Conservation (phyloP, 2,888 invertebrate species). For the Melolontha melolontha region DNA sequence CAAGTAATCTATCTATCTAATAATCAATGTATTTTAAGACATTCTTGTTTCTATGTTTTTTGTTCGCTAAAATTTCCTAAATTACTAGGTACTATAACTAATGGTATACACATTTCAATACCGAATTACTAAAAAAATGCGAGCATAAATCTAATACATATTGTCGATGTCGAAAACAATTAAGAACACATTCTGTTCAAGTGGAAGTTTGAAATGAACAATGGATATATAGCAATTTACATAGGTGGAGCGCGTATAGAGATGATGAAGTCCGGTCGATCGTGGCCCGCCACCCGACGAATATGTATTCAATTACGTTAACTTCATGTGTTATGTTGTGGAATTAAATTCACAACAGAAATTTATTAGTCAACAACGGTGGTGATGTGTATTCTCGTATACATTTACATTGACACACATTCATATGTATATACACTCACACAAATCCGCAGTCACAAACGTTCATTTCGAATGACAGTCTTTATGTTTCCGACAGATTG, state of each 20-base stretch:
- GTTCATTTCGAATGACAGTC: conserved; percentile 30
- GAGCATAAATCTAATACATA: no score
- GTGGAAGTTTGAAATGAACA: no score
- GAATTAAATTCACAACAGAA: conserved; percentile 15
- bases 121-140: no score
- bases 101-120: no score
- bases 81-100: no score
- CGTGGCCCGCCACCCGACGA: neutral
- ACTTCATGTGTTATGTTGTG: conserved; percentile 1
- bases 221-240: neutral
- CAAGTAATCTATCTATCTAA: no score
- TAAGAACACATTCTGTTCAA: neutral
- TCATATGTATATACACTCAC: neutral
- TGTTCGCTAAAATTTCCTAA: no score
- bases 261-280: conserved; percentile 5
- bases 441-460: neutral
- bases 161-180: no score
- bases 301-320: conserved; percentile 13
- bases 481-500: conserved; percentile 42
- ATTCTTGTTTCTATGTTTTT: no score
- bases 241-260: neutral
- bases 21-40: no score
- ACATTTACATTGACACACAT: neutral
- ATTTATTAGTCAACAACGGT: conserved; percentile 6
- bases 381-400: neutral